phyloP scores from a whole-genome alignment of 1,140 invertebrate genomes.

The Euwallacea fornicatus region DNA sequence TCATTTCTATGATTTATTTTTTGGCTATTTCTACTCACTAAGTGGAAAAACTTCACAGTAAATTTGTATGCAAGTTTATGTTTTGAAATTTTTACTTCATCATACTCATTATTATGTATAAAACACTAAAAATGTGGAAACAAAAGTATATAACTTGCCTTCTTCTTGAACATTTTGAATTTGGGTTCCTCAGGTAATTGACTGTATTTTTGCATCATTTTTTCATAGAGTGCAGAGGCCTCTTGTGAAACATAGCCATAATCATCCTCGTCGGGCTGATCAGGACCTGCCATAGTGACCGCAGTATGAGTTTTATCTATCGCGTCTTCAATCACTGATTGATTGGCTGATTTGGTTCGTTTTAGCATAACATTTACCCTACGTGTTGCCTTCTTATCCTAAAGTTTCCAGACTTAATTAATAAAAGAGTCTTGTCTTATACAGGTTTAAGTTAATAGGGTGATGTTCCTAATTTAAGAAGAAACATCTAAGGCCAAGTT shows the following conservation, averaged over 20 bases:
- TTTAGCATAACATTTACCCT: slow-evolving; percentile 68
- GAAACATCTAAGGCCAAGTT: no score
- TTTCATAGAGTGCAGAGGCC: slow-evolving; percentile 76
- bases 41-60: no score
- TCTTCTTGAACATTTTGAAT: slow-evolving; percentile 55
- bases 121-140: no score
- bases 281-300: slow-evolving; percentile 68
- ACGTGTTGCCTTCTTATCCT: slow-evolving; percentile 61
- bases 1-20: no score
- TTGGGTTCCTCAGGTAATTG: slow-evolving; percentile 68
- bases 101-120: no score
- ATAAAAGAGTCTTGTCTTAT: slow-evolving; percentile 60
- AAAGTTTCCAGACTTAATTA: slow-evolving; percentile 12
- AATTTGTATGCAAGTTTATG: no score
- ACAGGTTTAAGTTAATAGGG: not conserved
- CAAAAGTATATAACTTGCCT: slow-evolving; percentile 16
- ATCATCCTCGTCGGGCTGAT: slow-evolving; percentile 87
- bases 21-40: no score
- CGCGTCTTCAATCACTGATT: slow-evolving; percentile 81
- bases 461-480: no score
- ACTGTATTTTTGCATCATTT: slow-evolving; percentile 82
- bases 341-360: slow-evolving; percentile 85
- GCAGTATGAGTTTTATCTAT: slow-evolving; percentile 75
- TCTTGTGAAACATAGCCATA: slow-evolving; percentile 86
- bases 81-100: no score